Percentiles rank a stretch among this genome's conserved stretches.
Evolutionary conservation across 2,113 vertebrate species (phyloP).

Genomic region (Tonatia bakeri): DNA sequence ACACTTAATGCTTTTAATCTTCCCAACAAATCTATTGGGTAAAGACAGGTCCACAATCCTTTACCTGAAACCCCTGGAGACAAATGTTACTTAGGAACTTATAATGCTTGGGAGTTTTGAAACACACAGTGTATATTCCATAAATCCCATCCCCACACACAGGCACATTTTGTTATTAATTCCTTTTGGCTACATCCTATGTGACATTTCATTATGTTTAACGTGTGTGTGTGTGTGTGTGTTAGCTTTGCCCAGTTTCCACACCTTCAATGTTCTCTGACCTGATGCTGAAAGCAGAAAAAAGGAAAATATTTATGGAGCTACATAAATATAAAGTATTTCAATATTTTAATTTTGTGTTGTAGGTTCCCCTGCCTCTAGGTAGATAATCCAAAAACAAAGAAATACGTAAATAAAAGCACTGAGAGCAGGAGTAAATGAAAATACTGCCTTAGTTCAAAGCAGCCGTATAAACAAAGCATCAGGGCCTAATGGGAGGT

Average conservation of each 20-base stretch:
- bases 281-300: not conserved
- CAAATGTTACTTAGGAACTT: not conserved
- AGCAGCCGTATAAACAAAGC: not conserved
- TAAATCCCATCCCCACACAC: not conserved
- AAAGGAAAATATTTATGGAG: not conserved
- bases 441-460: not conserved
- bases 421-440: not conserved
- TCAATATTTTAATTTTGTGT: not conserved
- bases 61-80: not conserved
- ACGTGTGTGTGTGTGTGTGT: not conserved
- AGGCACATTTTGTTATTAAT: not conserved
- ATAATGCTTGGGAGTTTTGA: not conserved
- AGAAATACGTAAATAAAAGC: not conserved
- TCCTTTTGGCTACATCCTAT: not conserved
- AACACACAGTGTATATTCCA: not conserved
- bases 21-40: not conserved
- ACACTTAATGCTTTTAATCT: not conserved
- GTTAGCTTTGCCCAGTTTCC: not conserved
- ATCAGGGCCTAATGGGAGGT: not conserved
- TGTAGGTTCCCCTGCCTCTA: not conserved
- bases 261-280: not conserved
- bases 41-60: not conserved
- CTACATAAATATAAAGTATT: not conserved
- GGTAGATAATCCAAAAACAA: not conserved
- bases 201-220: not conserved